These are phyloP conservation scores for Dysidea cf. avara DNA, from an alignment of 37 sponge, comb jelly and placozoan species.

Conservation along the genomic window DNA sequence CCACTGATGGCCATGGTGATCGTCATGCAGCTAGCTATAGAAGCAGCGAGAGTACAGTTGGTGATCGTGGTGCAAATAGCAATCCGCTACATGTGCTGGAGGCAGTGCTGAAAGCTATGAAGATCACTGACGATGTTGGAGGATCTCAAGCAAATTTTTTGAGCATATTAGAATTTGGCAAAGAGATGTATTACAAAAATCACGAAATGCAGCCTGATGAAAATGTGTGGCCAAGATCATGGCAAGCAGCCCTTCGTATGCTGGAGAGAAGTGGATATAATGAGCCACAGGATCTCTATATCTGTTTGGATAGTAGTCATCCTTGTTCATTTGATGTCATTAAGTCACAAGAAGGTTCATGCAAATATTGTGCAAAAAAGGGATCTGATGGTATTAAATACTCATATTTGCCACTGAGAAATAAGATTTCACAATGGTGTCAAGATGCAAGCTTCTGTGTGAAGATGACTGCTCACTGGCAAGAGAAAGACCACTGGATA, in stretches of 20 bases:
- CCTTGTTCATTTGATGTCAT: neutral
- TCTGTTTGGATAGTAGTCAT: neutral
- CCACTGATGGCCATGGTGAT: no score
- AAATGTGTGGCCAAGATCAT: neutral
- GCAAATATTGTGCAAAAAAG: neutral
- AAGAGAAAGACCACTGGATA: constrained; percentile 28
- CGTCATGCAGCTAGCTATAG: no score
- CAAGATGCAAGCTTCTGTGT: neutral
- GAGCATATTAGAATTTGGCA: neutral
- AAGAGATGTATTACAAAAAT: neutral
- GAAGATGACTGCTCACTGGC: constrained; percentile 31
- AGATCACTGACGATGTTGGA: neutral
- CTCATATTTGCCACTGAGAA: neutral
- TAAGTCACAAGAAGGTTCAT: neutral
- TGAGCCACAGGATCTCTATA: neutral
- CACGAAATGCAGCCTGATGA: neutral
- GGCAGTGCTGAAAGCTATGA: neutral
- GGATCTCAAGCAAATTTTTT: neutral
- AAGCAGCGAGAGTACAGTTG: no score
- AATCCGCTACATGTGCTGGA: no score
- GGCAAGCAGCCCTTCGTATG: neutral
- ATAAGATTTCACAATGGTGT: constrained; percentile 8
- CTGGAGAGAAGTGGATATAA: neutral
- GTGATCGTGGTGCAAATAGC: no score
- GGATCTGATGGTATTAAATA: neutral